Evolutionary conservation across 2,797 vertebrate species (phyloP).

Genomic region (Cryptoprocta ferox): DNA sequence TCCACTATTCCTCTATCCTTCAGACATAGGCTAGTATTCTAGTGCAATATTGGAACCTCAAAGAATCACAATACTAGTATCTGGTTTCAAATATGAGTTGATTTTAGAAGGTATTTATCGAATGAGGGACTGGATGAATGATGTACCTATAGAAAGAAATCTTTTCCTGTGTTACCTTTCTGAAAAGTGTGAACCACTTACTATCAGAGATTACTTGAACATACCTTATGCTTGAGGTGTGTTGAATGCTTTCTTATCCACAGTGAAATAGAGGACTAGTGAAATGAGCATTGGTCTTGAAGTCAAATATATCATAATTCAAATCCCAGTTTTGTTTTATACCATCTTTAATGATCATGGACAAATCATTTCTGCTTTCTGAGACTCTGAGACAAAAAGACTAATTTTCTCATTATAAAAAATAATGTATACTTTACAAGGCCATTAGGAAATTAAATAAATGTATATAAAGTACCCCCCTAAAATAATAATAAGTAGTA

Average conservation of each 20-base stretch:
- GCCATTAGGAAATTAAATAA: background rate
- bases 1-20: background rate
- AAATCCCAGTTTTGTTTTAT: background rate
- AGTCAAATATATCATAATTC: background rate
- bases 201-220: background rate
- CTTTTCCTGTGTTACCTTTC: background rate
- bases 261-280: background rate
- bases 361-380: background rate
- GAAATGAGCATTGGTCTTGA: background rate
- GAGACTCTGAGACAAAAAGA: background rate
- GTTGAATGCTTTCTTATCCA: background rate
- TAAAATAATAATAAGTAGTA: background rate
- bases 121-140: background rate
- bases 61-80: too few relatives aligned
- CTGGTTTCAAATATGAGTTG: too few relatives aligned
- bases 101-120: background rate
- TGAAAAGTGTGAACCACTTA: background rate
- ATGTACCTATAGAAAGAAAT: background rate
- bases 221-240: background rate
- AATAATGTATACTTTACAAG: background rate
- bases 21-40: background rate
- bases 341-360: background rate
- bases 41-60: too few relatives aligned
- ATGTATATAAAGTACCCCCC: background rate
- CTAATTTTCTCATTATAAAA: slow-evolving; percentile 19